A percentile compares a stretch with the other conserved stretches of the same genome.
Conservation (phyloP, 2,113 vertebrate species). For the Ophthalmolycus amberensis region DNA sequence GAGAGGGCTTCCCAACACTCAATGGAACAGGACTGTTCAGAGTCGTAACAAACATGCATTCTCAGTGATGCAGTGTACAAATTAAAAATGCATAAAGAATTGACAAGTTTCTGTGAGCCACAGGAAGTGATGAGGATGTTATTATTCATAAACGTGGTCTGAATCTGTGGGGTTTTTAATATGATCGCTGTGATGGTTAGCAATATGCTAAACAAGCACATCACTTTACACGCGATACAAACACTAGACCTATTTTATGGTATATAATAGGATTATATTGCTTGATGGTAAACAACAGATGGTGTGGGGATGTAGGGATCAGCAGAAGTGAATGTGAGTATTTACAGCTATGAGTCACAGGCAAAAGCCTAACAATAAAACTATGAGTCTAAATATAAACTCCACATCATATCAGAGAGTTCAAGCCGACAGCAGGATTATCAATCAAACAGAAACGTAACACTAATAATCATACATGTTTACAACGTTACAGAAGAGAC, state of each 20-base stretch:
- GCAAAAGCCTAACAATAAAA: slow-evolving; percentile 10
- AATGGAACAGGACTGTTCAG: slow-evolving; percentile 11
- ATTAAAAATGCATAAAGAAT: background rate
- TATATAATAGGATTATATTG: slow-evolving; percentile 34
- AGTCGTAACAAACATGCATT: background rate
- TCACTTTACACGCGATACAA: background rate
- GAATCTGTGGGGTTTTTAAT: background rate
- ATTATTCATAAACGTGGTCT: background rate
- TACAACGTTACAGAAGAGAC: background rate
- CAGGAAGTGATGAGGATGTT: background rate
- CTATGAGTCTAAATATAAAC: slow-evolving; percentile 6
- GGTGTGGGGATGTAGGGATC: slow-evolving; percentile 15
- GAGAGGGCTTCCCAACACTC: background rate
- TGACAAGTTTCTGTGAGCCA: background rate
- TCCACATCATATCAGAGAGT: background rate
- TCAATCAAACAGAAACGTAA: background rate
- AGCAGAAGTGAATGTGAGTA: slow-evolving; percentile 14
- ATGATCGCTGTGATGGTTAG: background rate
- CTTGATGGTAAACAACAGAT: slow-evolving; percentile 51
- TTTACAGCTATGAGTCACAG: slow-evolving; percentile 7
- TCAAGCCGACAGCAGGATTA: background rate
- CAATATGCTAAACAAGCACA: background rate
- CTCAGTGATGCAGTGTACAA: background rate
- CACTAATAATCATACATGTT: background rate
- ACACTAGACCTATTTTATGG: slow-evolving; percentile 6